Base-by-base conservation (phyloP, 2,797 vertebrate genomes). In the Galagoides demidoff region DNA sequence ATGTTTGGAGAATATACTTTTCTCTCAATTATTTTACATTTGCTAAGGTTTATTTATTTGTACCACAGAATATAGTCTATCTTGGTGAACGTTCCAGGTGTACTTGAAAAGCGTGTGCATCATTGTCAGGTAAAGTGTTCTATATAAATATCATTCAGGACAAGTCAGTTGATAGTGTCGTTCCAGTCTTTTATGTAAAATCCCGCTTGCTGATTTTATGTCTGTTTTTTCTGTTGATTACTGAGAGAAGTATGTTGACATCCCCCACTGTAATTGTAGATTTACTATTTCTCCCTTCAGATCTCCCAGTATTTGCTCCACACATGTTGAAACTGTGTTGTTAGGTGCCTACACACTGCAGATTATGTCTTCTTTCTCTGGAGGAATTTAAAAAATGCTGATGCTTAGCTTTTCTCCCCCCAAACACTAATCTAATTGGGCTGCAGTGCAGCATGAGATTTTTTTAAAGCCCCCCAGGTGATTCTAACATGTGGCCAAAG, bases 391-490 rank as follows among this genome's bases (percentile, higher is more conserved):
- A 34, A 17, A 92, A 92, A 74, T 85, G 13, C 43, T 82, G 31
- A 85, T 74, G 68, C 52, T 97, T 78, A 25, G 52, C n/a, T 88
- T 31, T 34, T 22, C 88, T 5, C 16, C 14, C 57, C 57, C 27
- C 3, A 85, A 4, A 94, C 90, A 89, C 92, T 78, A 39, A 91
- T 37, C 52, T 76, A 79, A 91, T 31, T 77, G 29, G 13, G 66
- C 76, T 89, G n/a, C 14, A 31, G 37, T 82, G 9, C 17, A 64
- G 22, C 13, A 22, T 25, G 77, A 93, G 55, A 64, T 13, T 52
- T 85, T 85, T 93, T 91, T 87, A 84, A 92, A 74, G 23, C 61
- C 76, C 22, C 34, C 59, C 57, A 74, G 66, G 43, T 93, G n/a
- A 90, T 59, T 92, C 17, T 77, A 81, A 57, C 2, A 3, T n/a